phyloP scores from a whole-genome alignment of 2,888 invertebrate genomes.

The Sminthurinus aureus region DNA sequence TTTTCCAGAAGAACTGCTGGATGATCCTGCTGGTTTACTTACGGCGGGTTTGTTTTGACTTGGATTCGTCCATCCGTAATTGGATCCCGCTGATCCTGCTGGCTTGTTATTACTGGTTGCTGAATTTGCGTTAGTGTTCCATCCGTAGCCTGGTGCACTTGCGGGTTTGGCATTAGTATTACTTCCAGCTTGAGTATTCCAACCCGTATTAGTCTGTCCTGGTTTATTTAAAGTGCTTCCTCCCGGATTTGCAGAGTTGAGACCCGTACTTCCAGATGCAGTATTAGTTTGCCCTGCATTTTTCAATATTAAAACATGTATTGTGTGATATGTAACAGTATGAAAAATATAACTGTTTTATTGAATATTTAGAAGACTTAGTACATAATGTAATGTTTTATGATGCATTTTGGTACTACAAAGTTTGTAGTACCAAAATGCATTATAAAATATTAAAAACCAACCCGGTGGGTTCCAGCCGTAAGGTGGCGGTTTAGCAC shows the following conservation, averaged over 20 bases:
- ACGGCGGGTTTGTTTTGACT: not conserved
- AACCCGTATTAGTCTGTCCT: too few species aligned
- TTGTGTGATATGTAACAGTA: too few species aligned
- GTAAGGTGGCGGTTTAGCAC: conserved; percentile 35
- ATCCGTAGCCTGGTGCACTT: conserved; percentile 25
- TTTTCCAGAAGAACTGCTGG: conserved; percentile 25
- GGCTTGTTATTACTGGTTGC: conserved; percentile 19
- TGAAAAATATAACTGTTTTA: too few species aligned
- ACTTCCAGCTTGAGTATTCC: not conserved
- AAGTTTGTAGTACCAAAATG: too few species aligned
- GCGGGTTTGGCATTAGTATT: not conserved
- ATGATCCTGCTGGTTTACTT: conserved; percentile 7
- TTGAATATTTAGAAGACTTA: too few species aligned
- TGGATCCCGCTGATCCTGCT: conserved; percentile 1
- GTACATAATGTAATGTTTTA: too few species aligned
- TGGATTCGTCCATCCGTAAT: conserved; percentile 23
- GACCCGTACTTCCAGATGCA: not conserved
- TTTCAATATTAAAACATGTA: too few species aligned
- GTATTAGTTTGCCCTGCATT: too few species aligned
- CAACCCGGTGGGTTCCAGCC: conserved; percentile 32
- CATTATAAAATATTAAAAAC: too few species aligned
- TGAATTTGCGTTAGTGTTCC: conserved; percentile 9
- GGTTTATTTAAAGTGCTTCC: too few species aligned
- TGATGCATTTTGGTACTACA: too few species aligned
- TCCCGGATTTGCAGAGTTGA: conserved; percentile 8